Evolutionary conservation across 2,888 invertebrate genomes (phyloP).

Genomic region (Coleophora deauratella): DNA sequence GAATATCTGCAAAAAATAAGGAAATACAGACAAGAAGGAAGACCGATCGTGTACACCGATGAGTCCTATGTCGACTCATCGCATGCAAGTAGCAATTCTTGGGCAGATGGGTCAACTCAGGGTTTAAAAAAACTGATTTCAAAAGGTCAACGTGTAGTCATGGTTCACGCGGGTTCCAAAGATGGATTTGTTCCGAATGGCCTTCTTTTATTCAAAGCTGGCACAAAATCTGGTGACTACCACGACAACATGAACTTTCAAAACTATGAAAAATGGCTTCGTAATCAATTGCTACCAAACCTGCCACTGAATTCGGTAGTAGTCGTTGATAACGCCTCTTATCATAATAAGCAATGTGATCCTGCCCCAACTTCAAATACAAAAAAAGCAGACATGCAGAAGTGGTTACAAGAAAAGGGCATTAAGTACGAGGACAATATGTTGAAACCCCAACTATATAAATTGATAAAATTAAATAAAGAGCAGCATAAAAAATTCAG

Average conservation of each 20-base stretch:
- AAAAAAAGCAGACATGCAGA: slow-evolving; percentile 15
- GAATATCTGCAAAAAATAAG: too few species aligned
- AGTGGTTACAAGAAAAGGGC: slow-evolving; percentile 13
- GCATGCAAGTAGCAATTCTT: background rate
- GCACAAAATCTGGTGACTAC: slow-evolving; percentile 16
- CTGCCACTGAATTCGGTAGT: slow-evolving; percentile 16
- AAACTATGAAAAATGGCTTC: slow-evolving; percentile 20
- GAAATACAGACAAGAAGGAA: too few species aligned
- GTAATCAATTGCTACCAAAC: slow-evolving; percentile 20
- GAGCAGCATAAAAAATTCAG: background rate
- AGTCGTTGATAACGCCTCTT: slow-evolving; percentile 21
- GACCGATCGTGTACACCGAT: too few species aligned
- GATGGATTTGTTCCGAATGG: too few species aligned
- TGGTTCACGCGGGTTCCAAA: too few species aligned
- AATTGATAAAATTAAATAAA: background rate
- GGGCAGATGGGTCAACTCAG: background rate
- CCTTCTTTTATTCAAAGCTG: too few species aligned
- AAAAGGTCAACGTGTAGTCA: too few species aligned
- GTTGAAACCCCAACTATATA: background rate
- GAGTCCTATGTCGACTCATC: too few species aligned
- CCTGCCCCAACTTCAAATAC: slow-evolving; percentile 12
- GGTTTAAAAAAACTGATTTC: too few species aligned
- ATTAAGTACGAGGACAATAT: slow-evolving; percentile 3
- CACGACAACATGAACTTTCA: slow-evolving; percentile 20
- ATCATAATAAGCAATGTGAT: slow-evolving; percentile 19